Evolutionary conservation across 2,888 invertebrate genomes (phyloP).

Genomic region (Iselma pallidipennis): DNA sequence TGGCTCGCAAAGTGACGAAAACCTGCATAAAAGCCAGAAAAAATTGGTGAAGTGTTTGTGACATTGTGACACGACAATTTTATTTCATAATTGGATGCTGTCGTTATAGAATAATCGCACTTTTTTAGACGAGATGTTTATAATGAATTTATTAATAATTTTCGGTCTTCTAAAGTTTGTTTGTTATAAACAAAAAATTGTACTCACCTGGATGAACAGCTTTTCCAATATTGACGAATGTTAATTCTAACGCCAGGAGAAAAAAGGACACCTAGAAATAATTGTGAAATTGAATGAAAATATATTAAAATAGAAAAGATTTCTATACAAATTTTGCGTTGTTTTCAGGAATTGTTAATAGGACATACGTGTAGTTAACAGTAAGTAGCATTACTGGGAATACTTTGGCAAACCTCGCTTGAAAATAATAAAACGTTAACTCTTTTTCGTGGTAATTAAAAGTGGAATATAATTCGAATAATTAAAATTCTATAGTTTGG

Average conservation of each 20-base stretch:
- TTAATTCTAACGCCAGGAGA: slow-evolving; percentile 51
- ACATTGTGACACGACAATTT: background rate
- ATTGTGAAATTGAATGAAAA: slow-evolving; percentile 2
- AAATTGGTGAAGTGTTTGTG: background rate
- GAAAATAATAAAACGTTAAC: too few species aligned
- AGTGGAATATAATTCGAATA: too few species aligned
- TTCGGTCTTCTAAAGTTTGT: too few species aligned
- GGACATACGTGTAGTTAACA: too few species aligned
- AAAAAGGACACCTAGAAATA: slow-evolving; percentile 53
- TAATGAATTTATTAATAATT: background rate
- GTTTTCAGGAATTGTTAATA: background rate
- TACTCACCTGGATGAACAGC: slow-evolving; percentile 55
- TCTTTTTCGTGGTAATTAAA: too few species aligned
- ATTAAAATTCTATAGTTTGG: too few species aligned
- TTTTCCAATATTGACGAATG: slow-evolving; percentile 50
- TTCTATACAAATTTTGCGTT: background rate
- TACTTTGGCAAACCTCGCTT: too few species aligned
- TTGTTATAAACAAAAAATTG: background rate
- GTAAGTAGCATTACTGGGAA: too few species aligned
- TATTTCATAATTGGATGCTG: background rate
- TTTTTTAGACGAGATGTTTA: background rate
- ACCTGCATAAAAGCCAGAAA: too few species aligned
- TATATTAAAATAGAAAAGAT: background rate
- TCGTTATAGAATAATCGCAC: background rate
- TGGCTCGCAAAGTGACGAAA: background rate